Evolutionary conservation across 2,888 invertebrate species (phyloP).

Genomic region (Rhagonycha lutea): DNA sequence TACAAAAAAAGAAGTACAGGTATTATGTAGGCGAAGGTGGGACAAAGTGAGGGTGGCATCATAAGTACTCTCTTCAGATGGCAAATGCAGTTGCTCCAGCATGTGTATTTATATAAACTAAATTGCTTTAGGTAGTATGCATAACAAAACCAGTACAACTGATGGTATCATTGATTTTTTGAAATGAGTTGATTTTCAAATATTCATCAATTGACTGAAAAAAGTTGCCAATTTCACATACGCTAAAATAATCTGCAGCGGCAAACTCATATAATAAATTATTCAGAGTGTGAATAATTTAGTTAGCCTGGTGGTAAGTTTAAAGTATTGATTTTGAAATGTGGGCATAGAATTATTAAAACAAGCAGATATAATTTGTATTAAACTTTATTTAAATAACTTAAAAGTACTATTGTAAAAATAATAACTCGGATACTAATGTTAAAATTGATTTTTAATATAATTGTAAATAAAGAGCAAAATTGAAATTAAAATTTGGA

Average conservation of each 20-base stretch:
- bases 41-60: too few species aligned
- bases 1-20: too few species aligned
- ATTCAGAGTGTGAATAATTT: background rate
- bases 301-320: background rate
- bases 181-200: background rate
- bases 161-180: background rate
- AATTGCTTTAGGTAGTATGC: too few species aligned
- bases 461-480: slow-evolving; percentile 3
- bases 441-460: background rate
- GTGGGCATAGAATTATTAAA: background rate
- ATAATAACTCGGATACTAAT: background rate
- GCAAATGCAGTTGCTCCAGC: too few species aligned
- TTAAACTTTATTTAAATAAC: background rate
- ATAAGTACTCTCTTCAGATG: too few species aligned
- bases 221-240: background rate
- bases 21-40: too few species aligned
- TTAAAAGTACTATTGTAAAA: background rate
- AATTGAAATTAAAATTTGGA: background rate
- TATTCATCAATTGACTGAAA: too few species aligned
- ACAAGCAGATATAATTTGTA: background rate
- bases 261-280: background rate
- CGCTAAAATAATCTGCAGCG: background rate
- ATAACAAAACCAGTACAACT: too few species aligned
- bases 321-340: background rate
- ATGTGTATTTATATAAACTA: too few species aligned